Percentiles rank a stretch among this genome's conserved stretches.
Evolutionary conservation across 2,797 vertebrate species (phyloP).

Genomic region (Harpagifer antarcticus): DNA sequence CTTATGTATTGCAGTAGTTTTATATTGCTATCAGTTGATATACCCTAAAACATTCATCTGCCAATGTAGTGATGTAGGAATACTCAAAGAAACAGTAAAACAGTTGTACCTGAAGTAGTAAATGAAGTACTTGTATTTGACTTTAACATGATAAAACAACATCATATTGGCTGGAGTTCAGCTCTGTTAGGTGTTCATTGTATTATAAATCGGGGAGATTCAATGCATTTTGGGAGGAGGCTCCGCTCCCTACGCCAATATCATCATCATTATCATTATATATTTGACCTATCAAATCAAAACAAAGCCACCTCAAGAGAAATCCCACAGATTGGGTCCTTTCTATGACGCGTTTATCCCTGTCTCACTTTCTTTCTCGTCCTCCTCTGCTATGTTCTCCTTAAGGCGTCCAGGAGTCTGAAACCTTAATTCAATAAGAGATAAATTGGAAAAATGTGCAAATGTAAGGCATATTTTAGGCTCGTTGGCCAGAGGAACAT

Average conservation of each 20-base stretch:
- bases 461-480: constrained; percentile 59
- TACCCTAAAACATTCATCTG: too few relatives aligned
- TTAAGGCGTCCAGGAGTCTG: constrained; percentile 72
- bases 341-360: constrained; percentile 3
- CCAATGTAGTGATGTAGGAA: background rate
- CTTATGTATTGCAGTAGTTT: too few relatives aligned
- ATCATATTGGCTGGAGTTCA: too few relatives aligned
- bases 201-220: background rate
- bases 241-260: background rate
- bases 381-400: constrained; percentile 32
- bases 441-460: constrained; percentile 75
- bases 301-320: background rate
- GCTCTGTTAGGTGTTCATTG: too few relatives aligned
- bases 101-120: too few relatives aligned
- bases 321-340: constrained; percentile 3
- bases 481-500: constrained; percentile 35
- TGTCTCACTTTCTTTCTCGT: constrained; percentile 18
- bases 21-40: too few relatives aligned
- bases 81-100: background rate
- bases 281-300: background rate
- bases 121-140: background rate
- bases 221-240: background rate
- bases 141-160: too few relatives aligned
- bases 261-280: background rate
- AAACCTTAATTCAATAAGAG: constrained; percentile 73